Evolutionary conservation across 2,888 invertebrate species (phyloP).

Genomic region (Apeira syringaria): DNA sequence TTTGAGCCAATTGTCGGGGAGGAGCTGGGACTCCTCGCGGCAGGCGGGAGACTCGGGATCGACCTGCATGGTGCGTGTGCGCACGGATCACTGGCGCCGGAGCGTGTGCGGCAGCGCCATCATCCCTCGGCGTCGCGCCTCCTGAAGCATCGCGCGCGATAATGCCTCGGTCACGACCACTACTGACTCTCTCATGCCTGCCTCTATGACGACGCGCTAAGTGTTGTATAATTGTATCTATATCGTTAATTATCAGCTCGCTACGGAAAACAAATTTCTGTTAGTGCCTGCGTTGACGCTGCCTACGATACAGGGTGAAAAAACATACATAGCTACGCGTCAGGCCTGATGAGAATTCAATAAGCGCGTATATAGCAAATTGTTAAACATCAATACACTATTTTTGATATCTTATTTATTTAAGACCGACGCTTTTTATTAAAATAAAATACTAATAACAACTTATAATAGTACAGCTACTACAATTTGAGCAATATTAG

Average conservation of each 20-base stretch:
- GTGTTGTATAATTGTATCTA: conserved; percentile 78
- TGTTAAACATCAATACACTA: neutral
- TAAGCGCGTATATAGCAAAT: neutral
- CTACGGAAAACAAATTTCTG: conserved; percentile 73
- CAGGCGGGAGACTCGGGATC: conserved; percentile 77
- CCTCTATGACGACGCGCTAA: conserved; percentile 69
- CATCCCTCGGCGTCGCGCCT: conserved; percentile 66
- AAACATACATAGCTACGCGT: conserved; percentile 7
- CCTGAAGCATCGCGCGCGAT: conserved; percentile 80
- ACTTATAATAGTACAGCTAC: no score
- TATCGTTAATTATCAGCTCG: conserved; percentile 77
- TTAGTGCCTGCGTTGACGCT: conserved; percentile 65
- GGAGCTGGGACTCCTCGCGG: conserved; percentile 76
- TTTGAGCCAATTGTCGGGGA: conserved; percentile 79
- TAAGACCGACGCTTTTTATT: no score
- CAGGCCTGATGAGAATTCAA: neutral
- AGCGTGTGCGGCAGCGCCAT: conserved; percentile 61
- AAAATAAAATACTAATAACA: no score
- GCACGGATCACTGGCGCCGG: conserved; percentile 56
- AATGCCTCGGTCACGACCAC: conserved; percentile 82
- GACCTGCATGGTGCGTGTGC: conserved; percentile 69
- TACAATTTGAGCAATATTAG: no score
- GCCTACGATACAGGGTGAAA: conserved; percentile 55
- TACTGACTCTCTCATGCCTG: conserved; percentile 67
- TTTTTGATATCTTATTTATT: no score